Base-by-base conservation (phyloP, 23 tunicate genomes). In the Pegea sp. region DNA sequence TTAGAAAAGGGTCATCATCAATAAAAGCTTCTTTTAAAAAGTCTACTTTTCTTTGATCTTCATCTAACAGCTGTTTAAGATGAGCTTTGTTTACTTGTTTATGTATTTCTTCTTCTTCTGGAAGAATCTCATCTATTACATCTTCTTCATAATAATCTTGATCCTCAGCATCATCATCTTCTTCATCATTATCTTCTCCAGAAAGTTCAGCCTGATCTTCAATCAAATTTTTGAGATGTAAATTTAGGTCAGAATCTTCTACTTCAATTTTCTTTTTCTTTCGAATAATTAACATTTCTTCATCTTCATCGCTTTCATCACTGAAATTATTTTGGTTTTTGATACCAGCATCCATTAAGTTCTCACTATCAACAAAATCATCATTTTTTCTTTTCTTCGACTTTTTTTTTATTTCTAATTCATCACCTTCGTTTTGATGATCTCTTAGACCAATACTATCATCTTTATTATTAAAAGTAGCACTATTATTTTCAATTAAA, bases 151-250 rank as follows among this genome's bases (percentile, higher is more conserved):
- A 84, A 22, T 67, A 50, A 44, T 81, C 67, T n/a, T 49, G 61
- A 2, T 24, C 61, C 13, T 56, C 54, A 25, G 50, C 78, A 23
- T 59, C 70, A 1, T 66, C 75, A 28, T 84, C 95, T 28, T 68
- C 95, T 33, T 72, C 70, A 22, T 71, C 84, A 58, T 48, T 67
- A 58, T 84, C 95, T 29, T 63, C 66, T 3, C 95, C 95, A 20
- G 95, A 84, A 19, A 84, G 56, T 62, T 84, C 95, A 1, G 95
- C 95, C 61, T 84, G 84, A 6, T 84, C 75, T 44, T 84, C 95
- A 28, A 84, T 58, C 44, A 65, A 74, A 34, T 74, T 59, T 55
- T 42, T 20, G 19, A 21, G 38, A 58, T 44, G 51, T 11, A 16
- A 16, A 8, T 8, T 38, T 38, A 8, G 13, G 11, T 38, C 46